Base-by-base conservation (phyloP, 1,140 invertebrate genomes). In the Akabosia matsudoensis region DNA sequence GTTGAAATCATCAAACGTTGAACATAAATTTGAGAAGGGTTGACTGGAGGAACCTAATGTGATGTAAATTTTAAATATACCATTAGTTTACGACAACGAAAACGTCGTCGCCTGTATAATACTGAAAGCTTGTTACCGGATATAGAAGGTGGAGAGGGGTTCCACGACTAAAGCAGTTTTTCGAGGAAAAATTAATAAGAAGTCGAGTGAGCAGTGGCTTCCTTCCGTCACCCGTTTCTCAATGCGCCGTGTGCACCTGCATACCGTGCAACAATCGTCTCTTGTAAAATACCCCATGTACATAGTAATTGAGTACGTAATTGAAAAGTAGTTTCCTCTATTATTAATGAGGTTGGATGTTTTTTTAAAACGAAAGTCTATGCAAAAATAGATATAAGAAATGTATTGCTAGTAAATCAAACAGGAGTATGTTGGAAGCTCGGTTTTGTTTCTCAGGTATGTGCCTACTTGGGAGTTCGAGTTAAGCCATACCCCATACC, bases 1-100 rank as follows among this genome's bases (percentile, higher is more conserved):
- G 30, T 4, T 14, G 61, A 28, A 67, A n/a, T 10, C 61, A 31
- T 67, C 26, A 28, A 67, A 67, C 61, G 61, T 67, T 24, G 31
- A 67, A 67, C 26, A 67, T 67, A 67, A 67, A 67, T 67, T 67
- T 67, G 61, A 30, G 31, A 67, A 67, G 61, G 61, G 61, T 28
- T 67, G 61, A n/a, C n/a, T n/a, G n/a, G 13, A 67, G 4, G 28
- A 67, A 30, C n/a, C 24, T 67, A 67, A 67, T 67, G 61, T 67
- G 61, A 67, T 67, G 61, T 67, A 67, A 67, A 67, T 67, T 67
- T 67, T 67, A 67, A 67, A 67, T 67, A 67, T 67, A 67, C 61
- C 61, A 67, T 67, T 67, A 67, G 61, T 67, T 67, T 67, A 67
- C 61, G 61, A 67, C 24, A 22, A 61, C 54, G 54, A n/a, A 7